Conservation (phyloP, 2,888 invertebrate species). For the Sclerodermus sp. region DNA sequence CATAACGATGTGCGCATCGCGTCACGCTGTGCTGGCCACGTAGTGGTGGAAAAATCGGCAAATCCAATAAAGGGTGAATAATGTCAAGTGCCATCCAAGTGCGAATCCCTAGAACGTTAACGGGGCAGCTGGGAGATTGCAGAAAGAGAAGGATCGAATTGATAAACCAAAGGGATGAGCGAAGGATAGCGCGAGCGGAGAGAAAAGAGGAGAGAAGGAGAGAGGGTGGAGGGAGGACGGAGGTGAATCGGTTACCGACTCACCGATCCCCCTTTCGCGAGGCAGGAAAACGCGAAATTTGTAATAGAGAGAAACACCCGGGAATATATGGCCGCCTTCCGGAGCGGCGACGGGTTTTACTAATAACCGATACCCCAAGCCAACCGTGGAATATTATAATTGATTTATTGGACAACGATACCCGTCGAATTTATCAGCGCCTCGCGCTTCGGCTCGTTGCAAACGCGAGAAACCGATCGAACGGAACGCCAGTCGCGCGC, state of each 20-base stretch:
- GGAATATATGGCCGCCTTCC: slow-evolving; percentile 55
- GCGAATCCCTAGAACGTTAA: slow-evolving; percentile 19
- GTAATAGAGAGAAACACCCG: slow-evolving; percentile 52
- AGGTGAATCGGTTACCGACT: neutral
- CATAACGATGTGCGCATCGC: too few relatives aligned
- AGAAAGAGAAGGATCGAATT: neutral
- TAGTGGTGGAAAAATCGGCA: slow-evolving; percentile 42
- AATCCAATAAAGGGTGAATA: slow-evolving; percentile 53
- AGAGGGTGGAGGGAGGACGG: neutral
- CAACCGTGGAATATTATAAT: slow-evolving; percentile 59
- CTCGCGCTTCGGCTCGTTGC: slow-evolving; percentile 13
- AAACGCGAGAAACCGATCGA: slow-evolving; percentile 25
- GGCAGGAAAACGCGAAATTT: slow-evolving; percentile 43
- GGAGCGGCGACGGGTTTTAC: slow-evolving; percentile 54
- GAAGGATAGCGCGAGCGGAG: neutral
- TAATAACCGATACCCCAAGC: slow-evolving; percentile 57
- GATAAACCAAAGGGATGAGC: neutral
- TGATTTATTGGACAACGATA: slow-evolving; percentile 52
- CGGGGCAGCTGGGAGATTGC: neutral
- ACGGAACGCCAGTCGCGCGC: slow-evolving; percentile 31
- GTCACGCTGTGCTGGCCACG: neutral
- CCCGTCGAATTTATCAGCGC: slow-evolving; percentile 51
- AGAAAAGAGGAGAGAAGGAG: slow-evolving; percentile 1
- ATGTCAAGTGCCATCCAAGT: slow-evolving; percentile 34
- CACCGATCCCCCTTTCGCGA: neutral